These are phyloP conservation scores for Orchestia grillus DNA, from an alignment of 1,140 invertebrate genomes.

Conservation along the genomic window DNA sequence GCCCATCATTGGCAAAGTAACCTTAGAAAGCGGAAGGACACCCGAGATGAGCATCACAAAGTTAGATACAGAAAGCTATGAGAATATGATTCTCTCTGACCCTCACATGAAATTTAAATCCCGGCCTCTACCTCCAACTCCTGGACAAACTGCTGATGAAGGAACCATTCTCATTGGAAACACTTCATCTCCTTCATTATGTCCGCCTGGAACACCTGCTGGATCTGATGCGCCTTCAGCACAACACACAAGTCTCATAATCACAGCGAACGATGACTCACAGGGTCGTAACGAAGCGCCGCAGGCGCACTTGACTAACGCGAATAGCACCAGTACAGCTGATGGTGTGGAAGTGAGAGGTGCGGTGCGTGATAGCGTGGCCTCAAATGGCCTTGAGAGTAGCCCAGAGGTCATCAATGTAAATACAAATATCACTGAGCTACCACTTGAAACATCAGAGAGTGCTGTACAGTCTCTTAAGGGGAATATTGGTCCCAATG, in stretches of 20 bases:
- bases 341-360: slow-evolving; percentile 35
- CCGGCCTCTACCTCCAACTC: slow-evolving; percentile 64
- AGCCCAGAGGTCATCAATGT: slow-evolving; percentile 61
- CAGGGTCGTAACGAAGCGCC: neutral
- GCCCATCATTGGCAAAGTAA: slow-evolving; percentile 48
- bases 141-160: slow-evolving; percentile 59
- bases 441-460: slow-evolving; percentile 63
- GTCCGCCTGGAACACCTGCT: slow-evolving; percentile 59
- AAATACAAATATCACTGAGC: slow-evolving; percentile 61
- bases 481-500: slow-evolving; percentile 57
- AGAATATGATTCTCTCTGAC: slow-evolving; percentile 59
- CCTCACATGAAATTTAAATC: slow-evolving; percentile 32
- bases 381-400: neutral
- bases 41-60: slow-evolving; percentile 42
- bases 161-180: neutral
- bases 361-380: neutral
- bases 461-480: slow-evolving; percentile 62
- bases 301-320: neutral
- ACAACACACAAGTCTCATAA: neutral
- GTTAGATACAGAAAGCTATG: slow-evolving; percentile 62
- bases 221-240: neutral
- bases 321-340: slow-evolving; percentile 28
- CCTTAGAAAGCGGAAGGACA: neutral
- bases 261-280: slow-evolving; percentile 40
- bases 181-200: neutral